A percentile compares a stretch with the other conserved stretches of the same genome.
Evolutionary conservation across 2,888 invertebrate genomes (phyloP).

Genomic region (Operophtera brumata): DNA sequence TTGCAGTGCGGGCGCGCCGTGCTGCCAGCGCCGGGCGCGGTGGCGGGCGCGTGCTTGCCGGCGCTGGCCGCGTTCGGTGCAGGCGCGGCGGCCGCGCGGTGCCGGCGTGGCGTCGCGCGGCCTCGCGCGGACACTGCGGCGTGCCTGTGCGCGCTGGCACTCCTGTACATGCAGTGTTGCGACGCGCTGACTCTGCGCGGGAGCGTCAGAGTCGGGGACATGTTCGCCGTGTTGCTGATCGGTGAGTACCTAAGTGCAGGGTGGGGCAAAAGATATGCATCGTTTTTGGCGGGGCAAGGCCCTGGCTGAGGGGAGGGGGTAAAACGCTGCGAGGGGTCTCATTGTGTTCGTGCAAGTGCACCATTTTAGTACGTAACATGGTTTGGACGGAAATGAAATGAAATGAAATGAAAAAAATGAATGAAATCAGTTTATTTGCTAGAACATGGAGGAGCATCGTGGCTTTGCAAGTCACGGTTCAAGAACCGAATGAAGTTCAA

Average conservation of each 20-base stretch:
- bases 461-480: no score
- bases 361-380: no score
- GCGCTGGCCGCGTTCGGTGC: constrained; percentile 52
- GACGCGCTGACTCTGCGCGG: constrained; percentile 53
- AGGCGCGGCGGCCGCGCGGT: constrained; percentile 45
- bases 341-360: no score
- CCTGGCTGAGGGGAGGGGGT: no score
- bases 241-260: constrained; percentile 39
- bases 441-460: no score
- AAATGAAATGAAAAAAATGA: no score
- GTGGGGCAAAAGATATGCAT: no score
- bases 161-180: constrained; percentile 62
- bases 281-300: no score
- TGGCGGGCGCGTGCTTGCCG: constrained; percentile 38
- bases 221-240: constrained; percentile 35
- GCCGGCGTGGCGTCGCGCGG: constrained; percentile 34
- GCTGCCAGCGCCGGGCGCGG: constrained; percentile 42
- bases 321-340: no score
- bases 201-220: constrained; percentile 39
- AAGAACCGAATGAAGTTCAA: no score
- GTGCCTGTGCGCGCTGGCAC: constrained; percentile 46
- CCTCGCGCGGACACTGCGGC: constrained; percentile 17
- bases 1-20: constrained; percentile 55
- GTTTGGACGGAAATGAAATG: not conserved
- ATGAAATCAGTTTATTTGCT: no score